A percentile compares a stretch with the other conserved stretches of the same genome.
Conservation (phyloP, 2,113 vertebrate genomes). For the Myiagra hebetior region DNA sequence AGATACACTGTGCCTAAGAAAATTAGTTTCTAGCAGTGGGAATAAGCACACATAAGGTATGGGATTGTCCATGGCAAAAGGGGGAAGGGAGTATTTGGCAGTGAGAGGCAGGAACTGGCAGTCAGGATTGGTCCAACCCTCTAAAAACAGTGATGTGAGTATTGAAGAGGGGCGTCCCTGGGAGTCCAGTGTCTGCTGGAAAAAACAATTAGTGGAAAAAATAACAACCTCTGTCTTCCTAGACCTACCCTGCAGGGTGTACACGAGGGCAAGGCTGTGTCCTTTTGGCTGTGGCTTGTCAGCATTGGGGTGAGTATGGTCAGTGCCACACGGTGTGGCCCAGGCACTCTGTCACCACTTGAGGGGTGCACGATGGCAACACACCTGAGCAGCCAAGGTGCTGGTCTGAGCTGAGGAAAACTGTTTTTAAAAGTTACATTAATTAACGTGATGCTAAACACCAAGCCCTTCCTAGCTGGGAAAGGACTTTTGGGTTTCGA, state of each 20-base stretch:
- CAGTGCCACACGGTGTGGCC: neutral
- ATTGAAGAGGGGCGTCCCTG: neutral
- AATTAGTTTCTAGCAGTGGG: neutral
- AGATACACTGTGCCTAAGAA: neutral
- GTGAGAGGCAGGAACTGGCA: neutral
- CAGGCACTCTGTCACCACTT: neutral
- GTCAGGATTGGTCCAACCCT: neutral
- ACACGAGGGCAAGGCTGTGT: neutral
- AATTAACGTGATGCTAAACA: rapidly evolving
- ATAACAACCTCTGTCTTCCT: neutral
- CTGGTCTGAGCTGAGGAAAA: neutral
- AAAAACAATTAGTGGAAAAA: neutral
- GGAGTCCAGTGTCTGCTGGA: neutral
- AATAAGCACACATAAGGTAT: neutral
- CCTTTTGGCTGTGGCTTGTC: neutral
- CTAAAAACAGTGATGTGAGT: neutral
- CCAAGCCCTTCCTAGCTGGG: neutral
- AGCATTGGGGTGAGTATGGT: neutral
- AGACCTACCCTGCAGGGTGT: neutral
- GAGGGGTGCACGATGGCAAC: neutral
- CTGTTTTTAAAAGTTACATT: neutral
- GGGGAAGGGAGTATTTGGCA: neutral
- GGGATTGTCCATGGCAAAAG: neutral
- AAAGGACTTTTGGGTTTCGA: neutral
- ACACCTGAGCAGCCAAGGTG: neutral